Evolutionary conservation across 2,888 invertebrate species (phyloP), one percentile per base, ranked within the genome.

Genomic region (Dascillus cervinus): DNA sequence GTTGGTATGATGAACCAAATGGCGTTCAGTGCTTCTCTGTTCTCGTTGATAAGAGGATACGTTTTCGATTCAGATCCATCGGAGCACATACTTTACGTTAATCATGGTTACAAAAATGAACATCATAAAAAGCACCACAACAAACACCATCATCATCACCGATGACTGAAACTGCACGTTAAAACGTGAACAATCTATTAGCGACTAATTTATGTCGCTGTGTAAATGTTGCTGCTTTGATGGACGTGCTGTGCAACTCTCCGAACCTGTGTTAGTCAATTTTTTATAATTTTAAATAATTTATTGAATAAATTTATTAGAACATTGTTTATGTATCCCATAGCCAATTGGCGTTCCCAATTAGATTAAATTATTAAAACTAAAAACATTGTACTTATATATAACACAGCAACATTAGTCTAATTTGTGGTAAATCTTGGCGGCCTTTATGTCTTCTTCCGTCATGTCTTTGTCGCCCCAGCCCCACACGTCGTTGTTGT

Each of bases 391-490:
- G n/a, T 27, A 21, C 5, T 22, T n/a, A 8, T 3, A 8, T 4
- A 11, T 5, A 2, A 19, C 8, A 19, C 19, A 2, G 23, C 13
- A 13, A 13, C 3, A 1, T 13, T 48, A 38, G 27, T 44, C 44
- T 32, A 57, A 30, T 23, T 50, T 47, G 41, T 56, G 57, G 11
- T 41, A 53, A 21, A 35, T 39, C 28, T 39, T 45, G 14, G 55
- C 51, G 37, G 51, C 47, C 3, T 43, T 31, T n/a, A 54, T 44
- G 15, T 87, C 85, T 28, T 83, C 82, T 2, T 71, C 70, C 1
- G 71, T 64, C 74, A 88, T 79, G 47, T 87, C 87, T 34, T 65
- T 60, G 54, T 88, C 88, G 17, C 81, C 85, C 88, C 87, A 89
- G 0, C 88, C 88, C 87, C 87, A 88, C n/a, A 74, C 56, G 34